These are phyloP conservation scores for Theristus sp. DNA, from an alignment of 2,888 invertebrate genomes.

Conservation along the genomic window DNA sequence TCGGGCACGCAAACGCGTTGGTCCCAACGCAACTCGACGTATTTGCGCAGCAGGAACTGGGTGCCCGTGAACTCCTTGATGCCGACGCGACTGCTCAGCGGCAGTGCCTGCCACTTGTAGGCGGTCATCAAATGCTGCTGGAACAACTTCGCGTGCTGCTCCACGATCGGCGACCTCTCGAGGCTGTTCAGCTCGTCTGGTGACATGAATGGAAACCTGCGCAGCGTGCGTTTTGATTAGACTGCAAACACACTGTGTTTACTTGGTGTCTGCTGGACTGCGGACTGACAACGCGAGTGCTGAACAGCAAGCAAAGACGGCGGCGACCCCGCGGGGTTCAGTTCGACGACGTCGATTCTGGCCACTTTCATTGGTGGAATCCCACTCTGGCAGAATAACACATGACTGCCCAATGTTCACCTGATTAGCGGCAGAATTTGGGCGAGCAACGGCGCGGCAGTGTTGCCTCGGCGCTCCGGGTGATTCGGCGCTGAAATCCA, in stretches of 20 bases:
- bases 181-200: constrained; percentile 65
- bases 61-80: constrained; percentile 25
- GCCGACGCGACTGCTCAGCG: constrained; percentile 27
- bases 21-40: constrained; percentile 35
- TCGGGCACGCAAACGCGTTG: constrained; percentile 29
- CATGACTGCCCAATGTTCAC: too few species aligned
- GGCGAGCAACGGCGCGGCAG: constrained; percentile 15
- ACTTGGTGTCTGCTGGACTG: too few species aligned
- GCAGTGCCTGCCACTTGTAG: constrained; percentile 34
- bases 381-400: too few species aligned
- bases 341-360: too few species aligned
- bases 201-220: constrained; percentile 78
- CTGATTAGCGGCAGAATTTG: constrained; percentile 18
- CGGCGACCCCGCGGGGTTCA: too few species aligned
- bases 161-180: constrained; percentile 49
- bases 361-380: too few species aligned
- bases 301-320: too few species aligned
- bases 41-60: constrained; percentile 31
- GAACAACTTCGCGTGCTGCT: constrained; percentile 26
- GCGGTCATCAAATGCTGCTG: constrained; percentile 30
- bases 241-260: too few species aligned
- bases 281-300: too few species aligned
- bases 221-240: too few species aligned
- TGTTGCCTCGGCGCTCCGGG: constrained; percentile 23
- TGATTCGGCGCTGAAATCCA: constrained; percentile 29